Evolutionary conservation across 2,888 invertebrate species (phyloP).

Genomic region (Odontocolon sp.): DNA sequence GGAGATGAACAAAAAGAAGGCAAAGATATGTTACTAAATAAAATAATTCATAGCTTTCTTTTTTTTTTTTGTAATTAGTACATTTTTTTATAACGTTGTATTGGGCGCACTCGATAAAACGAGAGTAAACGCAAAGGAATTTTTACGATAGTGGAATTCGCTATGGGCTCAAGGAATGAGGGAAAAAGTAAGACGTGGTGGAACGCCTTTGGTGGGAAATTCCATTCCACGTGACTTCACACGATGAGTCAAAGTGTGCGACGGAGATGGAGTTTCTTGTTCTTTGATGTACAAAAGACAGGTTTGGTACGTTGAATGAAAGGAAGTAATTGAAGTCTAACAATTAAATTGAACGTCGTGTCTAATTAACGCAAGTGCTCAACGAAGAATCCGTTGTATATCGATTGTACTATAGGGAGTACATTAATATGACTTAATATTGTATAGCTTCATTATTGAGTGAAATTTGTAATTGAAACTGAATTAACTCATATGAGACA

Average conservation of each 20-base stretch:
- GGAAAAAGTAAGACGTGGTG: conserved; percentile 49
- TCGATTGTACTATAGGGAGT: too few species aligned
- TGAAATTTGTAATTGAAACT: too few species aligned
- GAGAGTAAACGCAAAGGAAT: conserved; percentile 35
- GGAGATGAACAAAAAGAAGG: too few species aligned
- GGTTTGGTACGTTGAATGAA: conserved; percentile 36
- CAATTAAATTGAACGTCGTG: conserved; percentile 55
- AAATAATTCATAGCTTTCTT: neutral
- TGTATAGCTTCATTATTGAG: too few species aligned
- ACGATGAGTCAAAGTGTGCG: conserved; percentile 17
- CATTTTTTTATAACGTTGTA: conserved; percentile 16
- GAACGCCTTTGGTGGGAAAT: conserved; percentile 51
- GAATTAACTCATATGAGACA: too few species aligned
- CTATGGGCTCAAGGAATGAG: conserved; percentile 5
- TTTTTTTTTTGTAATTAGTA: conserved; percentile 34
- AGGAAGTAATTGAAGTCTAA: conserved; percentile 59
- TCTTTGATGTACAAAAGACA: conserved; percentile 10
- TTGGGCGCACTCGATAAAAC: conserved; percentile 21
- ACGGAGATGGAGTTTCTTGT: conserved; percentile 30
- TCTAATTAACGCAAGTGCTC: conserved; percentile 49
- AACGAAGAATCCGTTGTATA: conserved; percentile 46
- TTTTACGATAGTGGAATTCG: conserved; percentile 24
- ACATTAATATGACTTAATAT: too few species aligned
- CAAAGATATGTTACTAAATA: too few species aligned
- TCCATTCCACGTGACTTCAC: conserved; percentile 51